Evolutionary conservation across 2,113 vertebrate species (phyloP), one percentile per base, ranked within the genome.

Genomic region (Nycticryphes semicollaris): DNA sequence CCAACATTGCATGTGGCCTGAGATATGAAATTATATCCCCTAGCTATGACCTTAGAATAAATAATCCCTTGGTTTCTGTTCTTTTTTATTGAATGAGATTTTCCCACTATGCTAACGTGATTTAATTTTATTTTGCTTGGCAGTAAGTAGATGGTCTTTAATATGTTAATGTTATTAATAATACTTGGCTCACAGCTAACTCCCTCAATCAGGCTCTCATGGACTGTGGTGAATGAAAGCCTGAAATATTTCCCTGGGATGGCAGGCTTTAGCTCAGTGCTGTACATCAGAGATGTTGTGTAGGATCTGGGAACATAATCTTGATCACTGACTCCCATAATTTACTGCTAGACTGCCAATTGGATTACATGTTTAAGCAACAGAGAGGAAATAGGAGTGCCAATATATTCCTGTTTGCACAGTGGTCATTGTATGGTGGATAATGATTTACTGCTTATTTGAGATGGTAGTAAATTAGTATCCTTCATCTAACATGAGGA

Each of bases 81-180:
- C 62, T 74, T 80, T 92, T 93, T 79, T 31, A 70, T 57, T 77
- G 63, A 94, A 85, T 45, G 54, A 84, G n/a, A 90, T 87, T 94
- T 96, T 39, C 77, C 47, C 73, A 88, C 35, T 84, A 51, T 57
- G 23, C 31, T 93, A 63, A 75, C 5, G 54, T 54, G 59, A 80
- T 78, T 95, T 54, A 63, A 75, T 91, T 95, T 75, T 94, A 92
- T 95, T 97, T 94, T 95, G 7, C 33, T 96, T 97, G 91, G 95
- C 91, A 87, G 30, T 37, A 64, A 81, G 78, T 57, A 67, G 57
- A 90, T 24, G 20, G 47, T 67, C 35, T 83, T 93, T 93, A 89
- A 64, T 84, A 87, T 57, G 41, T 79, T 94, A 96, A 90, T 94
- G 23, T 83, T 93, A 82, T 94, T 97, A 96, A 95, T 89, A 91